Evolutionary conservation across 1,140 invertebrate genomes (phyloP).

Genomic region (Monomorium pharaonis): DNA sequence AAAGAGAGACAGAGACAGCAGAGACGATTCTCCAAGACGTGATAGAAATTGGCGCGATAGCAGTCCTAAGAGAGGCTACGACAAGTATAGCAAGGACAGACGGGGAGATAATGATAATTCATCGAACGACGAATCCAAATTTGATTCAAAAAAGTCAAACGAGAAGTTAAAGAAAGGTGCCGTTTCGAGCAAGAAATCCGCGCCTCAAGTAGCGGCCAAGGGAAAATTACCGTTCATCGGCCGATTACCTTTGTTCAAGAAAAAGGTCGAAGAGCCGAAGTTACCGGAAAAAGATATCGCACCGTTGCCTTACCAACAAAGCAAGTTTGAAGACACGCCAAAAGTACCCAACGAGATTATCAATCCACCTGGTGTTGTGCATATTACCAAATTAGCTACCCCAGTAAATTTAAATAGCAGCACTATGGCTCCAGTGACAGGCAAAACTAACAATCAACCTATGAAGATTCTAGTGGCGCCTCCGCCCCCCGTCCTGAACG

Average conservation of each 20-base stretch:
- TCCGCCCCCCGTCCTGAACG: conserved; percentile 79
- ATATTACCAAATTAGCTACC: conserved; percentile 86
- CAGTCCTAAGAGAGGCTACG: conserved; percentile 81
- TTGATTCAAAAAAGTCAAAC: conserved; percentile 83
- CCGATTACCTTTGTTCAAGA: conserved; percentile 89
- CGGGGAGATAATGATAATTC: conserved; percentile 77
- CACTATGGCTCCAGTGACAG: background rate
- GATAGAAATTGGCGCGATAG: conserved; percentile 81
- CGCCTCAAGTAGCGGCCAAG: conserved; percentile 68
- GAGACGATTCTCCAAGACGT: conserved; percentile 82
- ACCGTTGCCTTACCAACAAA: conserved; percentile 81
- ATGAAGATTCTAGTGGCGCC: conserved; percentile 83
- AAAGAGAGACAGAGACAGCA: conserved; percentile 78
- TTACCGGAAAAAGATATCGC: conserved; percentile 81
- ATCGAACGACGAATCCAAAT: conserved; percentile 82
- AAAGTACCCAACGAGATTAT: conserved; percentile 83
- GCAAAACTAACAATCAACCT: conserved; percentile 42
- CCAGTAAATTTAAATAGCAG: conserved; percentile 66
- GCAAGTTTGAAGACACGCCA: conserved; percentile 83
- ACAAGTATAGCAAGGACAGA: conserved; percentile 81
- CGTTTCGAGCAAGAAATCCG: conserved; percentile 72
- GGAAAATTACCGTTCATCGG: conserved; percentile 90
- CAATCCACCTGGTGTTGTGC: conserved; percentile 85
- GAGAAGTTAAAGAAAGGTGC: conserved; percentile 79
- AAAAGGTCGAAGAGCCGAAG: conserved; percentile 85